Conservation (phyloP, 2,797 vertebrate species). For the Pempheris klunzingeri region DNA sequence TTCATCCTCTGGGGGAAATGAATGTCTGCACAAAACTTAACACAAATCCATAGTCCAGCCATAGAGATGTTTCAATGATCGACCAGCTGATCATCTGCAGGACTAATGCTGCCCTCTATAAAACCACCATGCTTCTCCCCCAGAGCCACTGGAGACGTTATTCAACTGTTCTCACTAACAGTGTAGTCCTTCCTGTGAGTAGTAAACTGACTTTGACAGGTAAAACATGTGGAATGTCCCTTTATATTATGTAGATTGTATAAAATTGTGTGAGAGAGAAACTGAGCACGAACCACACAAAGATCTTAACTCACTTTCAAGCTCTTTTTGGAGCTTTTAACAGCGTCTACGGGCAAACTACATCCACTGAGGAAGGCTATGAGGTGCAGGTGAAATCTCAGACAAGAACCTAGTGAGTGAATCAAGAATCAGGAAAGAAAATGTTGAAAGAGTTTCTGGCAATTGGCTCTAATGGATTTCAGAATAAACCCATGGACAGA, state of each 20-base stretch:
- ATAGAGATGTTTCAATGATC: no score
- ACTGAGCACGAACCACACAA: no score
- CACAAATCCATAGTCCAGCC: no score
- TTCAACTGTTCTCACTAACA: not conserved
- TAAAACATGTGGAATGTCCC: not conserved
- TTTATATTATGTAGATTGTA: not conserved
- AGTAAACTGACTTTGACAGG: not conserved
- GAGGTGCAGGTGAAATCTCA: no score
- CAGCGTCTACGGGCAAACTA: not conserved
- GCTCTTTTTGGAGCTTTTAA: not conserved
- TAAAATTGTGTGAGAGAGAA: not conserved
- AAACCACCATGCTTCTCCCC: no score
- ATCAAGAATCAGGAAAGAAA: no score
- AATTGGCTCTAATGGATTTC: not conserved
- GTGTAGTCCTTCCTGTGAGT: not conserved
- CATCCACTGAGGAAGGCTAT: not conserved
- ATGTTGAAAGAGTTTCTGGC: not conserved
- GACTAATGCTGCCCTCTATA: no score
- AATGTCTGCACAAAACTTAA: no score
- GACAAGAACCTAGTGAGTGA: no score
- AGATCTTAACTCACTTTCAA: no score
- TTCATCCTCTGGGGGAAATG: not conserved
- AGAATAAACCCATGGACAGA: not conserved
- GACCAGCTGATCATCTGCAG: not conserved
- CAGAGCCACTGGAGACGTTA: not conserved